phyloP scores from a whole-genome alignment of 2,888 invertebrate species.

The Tetanocera ferruginea region DNA sequence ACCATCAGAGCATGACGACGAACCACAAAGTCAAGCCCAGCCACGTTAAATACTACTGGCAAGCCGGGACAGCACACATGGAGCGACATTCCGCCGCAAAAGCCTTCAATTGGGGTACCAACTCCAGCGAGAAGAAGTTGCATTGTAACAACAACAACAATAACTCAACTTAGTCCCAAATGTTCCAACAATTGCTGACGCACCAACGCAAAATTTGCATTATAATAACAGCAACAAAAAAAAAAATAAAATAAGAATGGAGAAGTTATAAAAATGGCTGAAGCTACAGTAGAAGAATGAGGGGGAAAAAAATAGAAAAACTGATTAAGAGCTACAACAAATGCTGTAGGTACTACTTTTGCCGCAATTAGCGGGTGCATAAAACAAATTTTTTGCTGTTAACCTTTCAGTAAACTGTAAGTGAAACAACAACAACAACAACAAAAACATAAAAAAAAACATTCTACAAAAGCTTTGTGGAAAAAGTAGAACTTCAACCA shows the following conservation, averaged over 20 bases:
- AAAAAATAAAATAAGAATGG: neutral
- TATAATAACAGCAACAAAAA: neutral
- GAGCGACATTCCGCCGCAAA: neutral
- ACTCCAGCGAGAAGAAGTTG: neutral
- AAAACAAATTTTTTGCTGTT: neutral
- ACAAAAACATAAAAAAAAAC: neutral
- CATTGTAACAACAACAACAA: neutral
- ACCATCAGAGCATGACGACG: conserved; percentile 8
- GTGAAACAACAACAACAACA: neutral
- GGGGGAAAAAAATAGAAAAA: neutral
- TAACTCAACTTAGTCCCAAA: no score
- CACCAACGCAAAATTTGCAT: conserved; percentile 3
- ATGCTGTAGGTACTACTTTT: no score
- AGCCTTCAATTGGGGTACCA: neutral
- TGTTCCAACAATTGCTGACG: neutral
- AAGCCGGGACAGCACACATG: neutral
- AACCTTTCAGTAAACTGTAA: neutral
- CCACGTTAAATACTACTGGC: neutral
- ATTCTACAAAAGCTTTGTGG: neutral
- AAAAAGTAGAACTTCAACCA: neutral
- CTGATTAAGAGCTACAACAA: no score
- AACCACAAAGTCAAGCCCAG: neutral
- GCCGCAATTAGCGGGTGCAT: conserved; percentile 20
- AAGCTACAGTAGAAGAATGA: neutral
- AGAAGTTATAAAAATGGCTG: neutral